These are phyloP conservation scores for Tricholaema leucomelas DNA, from an alignment of 2,113 vertebrate genomes.

Conservation along the genomic window DNA sequence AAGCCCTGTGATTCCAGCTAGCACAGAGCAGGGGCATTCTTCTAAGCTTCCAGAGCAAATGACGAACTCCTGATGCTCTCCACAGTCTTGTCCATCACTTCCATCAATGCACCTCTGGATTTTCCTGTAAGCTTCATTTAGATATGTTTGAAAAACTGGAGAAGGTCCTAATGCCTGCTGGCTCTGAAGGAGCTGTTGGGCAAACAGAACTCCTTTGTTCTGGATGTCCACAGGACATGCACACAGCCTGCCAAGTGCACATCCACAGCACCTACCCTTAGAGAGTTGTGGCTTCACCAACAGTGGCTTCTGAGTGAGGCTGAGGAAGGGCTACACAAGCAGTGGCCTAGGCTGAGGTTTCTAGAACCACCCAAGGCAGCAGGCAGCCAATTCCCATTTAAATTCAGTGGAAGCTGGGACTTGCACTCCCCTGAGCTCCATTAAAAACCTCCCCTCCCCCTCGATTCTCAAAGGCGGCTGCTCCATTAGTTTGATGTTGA, in stretches of 20 bases:
- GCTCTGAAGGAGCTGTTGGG: not conserved
- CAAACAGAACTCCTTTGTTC: not conserved
- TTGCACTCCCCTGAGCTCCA: slow-evolving; percentile 36
- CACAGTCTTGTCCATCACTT: not conserved
- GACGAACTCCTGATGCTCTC: not conserved
- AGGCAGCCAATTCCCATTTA: slow-evolving; percentile 55
- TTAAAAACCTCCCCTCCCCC: slow-evolving; percentile 49
- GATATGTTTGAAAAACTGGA: not conserved
- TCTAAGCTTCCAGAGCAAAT: not conserved
- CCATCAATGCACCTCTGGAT: not conserved
- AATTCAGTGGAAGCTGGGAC: slow-evolving; percentile 35
- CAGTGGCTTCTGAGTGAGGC: not conserved
- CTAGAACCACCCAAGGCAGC: slow-evolving; percentile 21
- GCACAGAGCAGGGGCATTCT: not conserved
- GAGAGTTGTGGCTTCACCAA: not conserved
- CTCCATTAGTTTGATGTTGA: slow-evolving; percentile 68
- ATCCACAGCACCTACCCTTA: not conserved
- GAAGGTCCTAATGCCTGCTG: not conserved
- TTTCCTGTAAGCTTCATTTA: not conserved
- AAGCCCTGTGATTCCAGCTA: not conserved
- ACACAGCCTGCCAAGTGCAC: not conserved
- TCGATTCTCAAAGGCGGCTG: slow-evolving; percentile 32
- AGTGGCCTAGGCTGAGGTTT: not conserved
- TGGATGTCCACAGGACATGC: not conserved
- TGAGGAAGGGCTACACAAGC: not conserved